Percentiles rank a stretch among this genome's conserved stretches.
Evolutionary conservation across 2,113 vertebrate genomes (phyloP).

Genomic region (Ursus arctos): DNA sequence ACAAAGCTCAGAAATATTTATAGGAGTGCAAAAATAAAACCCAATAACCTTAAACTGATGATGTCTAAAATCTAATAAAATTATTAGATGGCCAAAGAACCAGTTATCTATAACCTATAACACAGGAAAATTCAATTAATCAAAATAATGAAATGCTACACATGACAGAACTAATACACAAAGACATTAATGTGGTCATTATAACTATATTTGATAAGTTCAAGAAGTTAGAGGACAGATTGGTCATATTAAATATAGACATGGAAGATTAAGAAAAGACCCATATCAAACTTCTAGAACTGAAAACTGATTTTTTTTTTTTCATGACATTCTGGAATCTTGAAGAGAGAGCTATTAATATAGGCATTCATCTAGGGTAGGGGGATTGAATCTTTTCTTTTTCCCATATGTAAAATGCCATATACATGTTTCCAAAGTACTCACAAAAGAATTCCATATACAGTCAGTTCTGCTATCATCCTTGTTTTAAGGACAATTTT

Average conservation of each 20-base stretch:
- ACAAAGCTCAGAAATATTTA: neutral
- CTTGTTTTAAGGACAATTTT: neutral
- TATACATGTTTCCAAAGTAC: neutral
- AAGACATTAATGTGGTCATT: neutral
- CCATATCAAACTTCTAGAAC: neutral
- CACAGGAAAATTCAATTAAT: neutral
- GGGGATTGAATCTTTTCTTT: neutral
- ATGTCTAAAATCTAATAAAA: neutral
- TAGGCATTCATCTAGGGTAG: neutral
- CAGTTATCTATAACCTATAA: neutral
- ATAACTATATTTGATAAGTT: neutral
- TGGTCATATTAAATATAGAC: neutral
- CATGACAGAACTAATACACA: neutral
- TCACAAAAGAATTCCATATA: neutral
- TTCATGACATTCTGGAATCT: neutral
- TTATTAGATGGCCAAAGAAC: neutral
- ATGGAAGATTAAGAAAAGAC: neutral
- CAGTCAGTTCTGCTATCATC: neutral
- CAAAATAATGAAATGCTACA: conserved; percentile 5
- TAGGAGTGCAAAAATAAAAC: neutral
- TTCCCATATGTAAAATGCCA: neutral
- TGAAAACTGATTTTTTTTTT: neutral
- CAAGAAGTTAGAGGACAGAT: neutral
- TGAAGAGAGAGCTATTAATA: neutral
- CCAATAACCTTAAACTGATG: neutral